Evolutionary conservation across 2,797 vertebrate genomes (phyloP).

Genomic region (Crocodylus rhombifer): DNA sequence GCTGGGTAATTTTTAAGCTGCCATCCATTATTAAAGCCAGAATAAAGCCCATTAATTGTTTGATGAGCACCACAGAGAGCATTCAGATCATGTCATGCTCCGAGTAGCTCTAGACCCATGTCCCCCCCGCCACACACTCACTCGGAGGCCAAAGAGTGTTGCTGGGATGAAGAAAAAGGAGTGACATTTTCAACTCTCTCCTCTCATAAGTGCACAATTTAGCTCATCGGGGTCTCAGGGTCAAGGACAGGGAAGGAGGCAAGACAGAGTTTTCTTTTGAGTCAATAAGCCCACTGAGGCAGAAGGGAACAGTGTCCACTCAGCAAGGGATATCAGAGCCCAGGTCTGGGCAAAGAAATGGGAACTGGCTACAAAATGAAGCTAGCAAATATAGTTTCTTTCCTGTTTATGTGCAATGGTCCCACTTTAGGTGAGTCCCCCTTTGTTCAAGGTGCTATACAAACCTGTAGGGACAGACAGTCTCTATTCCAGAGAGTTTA

Average conservation of each 20-base stretch:
- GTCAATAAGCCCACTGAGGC: fast-evolving
- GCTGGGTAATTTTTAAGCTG: neutral
- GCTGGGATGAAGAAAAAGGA: neutral
- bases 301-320: neutral
- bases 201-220: neutral
- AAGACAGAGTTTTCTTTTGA: neutral
- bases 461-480: neutral
- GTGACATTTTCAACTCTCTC: neutral
- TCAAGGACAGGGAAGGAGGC: neutral
- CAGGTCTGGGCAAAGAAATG: neutral
- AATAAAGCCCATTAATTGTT: neutral
- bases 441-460: too few species aligned
- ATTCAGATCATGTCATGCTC: neutral
- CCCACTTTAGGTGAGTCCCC: neutral
- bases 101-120: neutral
- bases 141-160: neutral
- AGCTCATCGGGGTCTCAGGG: neutral
- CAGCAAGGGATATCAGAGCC: neutral
- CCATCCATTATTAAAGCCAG: neutral
- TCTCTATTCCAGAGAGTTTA: neutral
- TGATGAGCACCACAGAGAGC: neutral
- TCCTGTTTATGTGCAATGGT: fast-evolving
- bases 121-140: neutral
- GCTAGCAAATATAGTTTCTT: fast-evolving
- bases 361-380: fast-evolving